Evolutionary conservation across 2,113 vertebrate species (phyloP).

Genomic region (Menidia beryllina): DNA sequence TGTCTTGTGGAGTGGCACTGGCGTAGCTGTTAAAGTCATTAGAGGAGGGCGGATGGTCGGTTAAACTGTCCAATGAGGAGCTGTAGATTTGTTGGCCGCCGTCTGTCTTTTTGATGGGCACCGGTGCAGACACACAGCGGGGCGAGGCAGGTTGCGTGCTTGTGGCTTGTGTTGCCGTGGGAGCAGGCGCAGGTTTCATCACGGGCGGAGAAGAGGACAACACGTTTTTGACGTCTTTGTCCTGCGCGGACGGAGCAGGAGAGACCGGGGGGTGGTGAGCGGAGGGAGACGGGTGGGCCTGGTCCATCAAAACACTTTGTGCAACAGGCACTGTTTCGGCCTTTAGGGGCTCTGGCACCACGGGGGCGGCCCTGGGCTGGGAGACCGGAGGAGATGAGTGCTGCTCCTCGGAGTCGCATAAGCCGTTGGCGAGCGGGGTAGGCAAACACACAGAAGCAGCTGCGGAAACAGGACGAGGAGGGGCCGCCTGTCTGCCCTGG

Average conservation of each 20-base stretch:
- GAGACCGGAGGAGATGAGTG: constrained; percentile 49
- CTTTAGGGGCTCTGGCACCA: constrained; percentile 68
- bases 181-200: constrained; percentile 50
- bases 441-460: constrained; percentile 36
- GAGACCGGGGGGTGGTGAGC: constrained; percentile 47
- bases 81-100: constrained; percentile 44
- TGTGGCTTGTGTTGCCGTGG: constrained; percentile 35
- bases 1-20: constrained; percentile 70
- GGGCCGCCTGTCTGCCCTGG: constrained; percentile 21
- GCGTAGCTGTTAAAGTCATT: constrained; percentile 61
- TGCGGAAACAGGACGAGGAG: constrained; percentile 18
- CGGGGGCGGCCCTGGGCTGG: constrained; percentile 66
- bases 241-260: constrained; percentile 17
- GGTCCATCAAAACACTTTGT: constrained; percentile 53
- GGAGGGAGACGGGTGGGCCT: constrained; percentile 64
- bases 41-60: constrained; percentile 28
- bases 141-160: constrained; percentile 41
- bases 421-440: constrained; percentile 63
- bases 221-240: constrained; percentile 33
- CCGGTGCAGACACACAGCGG: constrained; percentile 36
- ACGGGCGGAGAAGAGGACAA: constrained; percentile 40
- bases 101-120: constrained; percentile 53
- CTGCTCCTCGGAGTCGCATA: constrained; percentile 58
- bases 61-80: constrained; percentile 34
- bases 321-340: constrained; percentile 53